phyloP scores from a whole-genome alignment of 2,113 vertebrate genomes.

The Lathamus discolor region DNA sequence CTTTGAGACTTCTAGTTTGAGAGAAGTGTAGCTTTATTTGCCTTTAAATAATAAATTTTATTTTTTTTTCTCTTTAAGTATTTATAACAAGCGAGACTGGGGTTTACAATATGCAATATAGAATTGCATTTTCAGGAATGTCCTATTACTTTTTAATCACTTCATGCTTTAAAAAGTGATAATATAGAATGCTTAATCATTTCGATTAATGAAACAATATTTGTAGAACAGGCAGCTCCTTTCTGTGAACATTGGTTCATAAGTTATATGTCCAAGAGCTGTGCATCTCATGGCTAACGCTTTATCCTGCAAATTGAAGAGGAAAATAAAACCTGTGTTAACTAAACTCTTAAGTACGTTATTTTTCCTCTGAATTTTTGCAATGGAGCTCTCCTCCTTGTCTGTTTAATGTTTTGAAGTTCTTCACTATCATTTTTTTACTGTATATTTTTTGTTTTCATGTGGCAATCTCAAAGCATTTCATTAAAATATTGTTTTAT shows the following conservation, averaged over 20 bases:
- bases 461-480: neutral
- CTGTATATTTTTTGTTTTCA: neutral
- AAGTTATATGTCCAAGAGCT: neutral
- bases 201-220: slow-evolving; percentile 3
- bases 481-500: slow-evolving; percentile 27
- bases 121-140: slow-evolving; percentile 16
- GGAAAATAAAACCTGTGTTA: neutral
- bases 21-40: slow-evolving; percentile 47
- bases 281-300: neutral
- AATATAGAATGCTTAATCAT: slow-evolving; percentile 19
- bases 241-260: neutral
- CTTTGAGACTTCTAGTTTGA: slow-evolving; percentile 13
- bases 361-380: neutral
- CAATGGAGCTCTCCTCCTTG: neutral
- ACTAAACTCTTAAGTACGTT: neutral
- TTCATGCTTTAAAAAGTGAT: slow-evolving; percentile 14
- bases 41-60: slow-evolving; percentile 62
- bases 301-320: neutral
- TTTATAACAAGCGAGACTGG: slow-evolving; percentile 56
- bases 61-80: slow-evolving; percentile 62
- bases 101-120: slow-evolving; percentile 10
- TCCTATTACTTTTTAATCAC: slow-evolving; percentile 47
- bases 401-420: neutral
- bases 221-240: neutral
- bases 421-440: neutral